Conservation (phyloP, 2,888 invertebrate genomes). For the Lamellibrachia satsuma region DNA sequence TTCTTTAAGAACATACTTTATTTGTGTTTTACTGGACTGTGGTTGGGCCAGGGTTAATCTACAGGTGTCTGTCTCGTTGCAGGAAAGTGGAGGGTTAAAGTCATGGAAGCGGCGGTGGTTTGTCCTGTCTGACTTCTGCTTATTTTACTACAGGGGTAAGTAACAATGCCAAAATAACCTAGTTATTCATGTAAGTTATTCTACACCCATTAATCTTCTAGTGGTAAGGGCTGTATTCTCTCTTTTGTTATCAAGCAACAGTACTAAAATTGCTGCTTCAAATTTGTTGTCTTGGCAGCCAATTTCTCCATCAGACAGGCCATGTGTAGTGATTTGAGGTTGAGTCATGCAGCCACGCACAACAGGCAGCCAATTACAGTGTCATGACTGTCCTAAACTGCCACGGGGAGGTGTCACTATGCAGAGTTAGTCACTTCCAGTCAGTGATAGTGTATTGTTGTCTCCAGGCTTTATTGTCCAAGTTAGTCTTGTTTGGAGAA, state of each 20-base stretch:
- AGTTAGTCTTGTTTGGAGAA: not conserved
- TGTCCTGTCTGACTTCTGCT: conserved; percentile 89
- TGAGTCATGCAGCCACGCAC: not conserved
- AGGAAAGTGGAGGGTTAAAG: conserved; percentile 91
- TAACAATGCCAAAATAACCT: not conserved
- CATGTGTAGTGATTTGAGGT: not conserved
- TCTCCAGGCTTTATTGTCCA: too few relatives aligned
- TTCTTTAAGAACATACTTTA: too few relatives aligned
- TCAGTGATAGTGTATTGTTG: too few relatives aligned
- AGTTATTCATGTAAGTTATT: not conserved
- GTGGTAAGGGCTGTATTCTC: not conserved
- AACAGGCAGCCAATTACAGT: not conserved
- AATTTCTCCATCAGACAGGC: not conserved
- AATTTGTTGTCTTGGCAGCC: not conserved
- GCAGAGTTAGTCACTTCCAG: not conserved
- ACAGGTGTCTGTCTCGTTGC: conserved; percentile 19
- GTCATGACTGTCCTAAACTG: too few relatives aligned
- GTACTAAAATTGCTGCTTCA: not conserved
- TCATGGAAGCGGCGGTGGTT: conserved; percentile 96
- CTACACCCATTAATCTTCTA: not conserved
- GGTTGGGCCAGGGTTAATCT: not conserved
- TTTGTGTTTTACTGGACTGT: not conserved
- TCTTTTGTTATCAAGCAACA: not conserved
- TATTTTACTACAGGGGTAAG: conserved; percentile 91
- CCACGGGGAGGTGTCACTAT: not conserved